Base-by-base conservation (phyloP, 2,113 vertebrate genomes). In the Spea multiplicata region DNA sequence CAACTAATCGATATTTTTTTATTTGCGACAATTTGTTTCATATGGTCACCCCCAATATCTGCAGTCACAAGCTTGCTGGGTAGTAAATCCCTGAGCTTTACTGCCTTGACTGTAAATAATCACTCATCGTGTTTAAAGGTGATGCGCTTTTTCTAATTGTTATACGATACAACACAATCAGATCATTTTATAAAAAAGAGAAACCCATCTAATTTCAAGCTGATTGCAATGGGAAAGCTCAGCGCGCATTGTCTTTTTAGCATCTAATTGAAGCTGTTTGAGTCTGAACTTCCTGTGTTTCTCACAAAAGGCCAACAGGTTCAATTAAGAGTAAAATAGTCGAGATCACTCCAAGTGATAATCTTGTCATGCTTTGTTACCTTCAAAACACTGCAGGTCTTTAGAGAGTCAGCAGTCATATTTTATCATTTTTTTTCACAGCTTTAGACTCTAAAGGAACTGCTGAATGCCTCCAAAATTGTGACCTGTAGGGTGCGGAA, bases 321-420 rank as follows among this genome's bases (percentile, higher is more conserved):
- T 73, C 69, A 79, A 72, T 79, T 79, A 73, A 53, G 59, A 52
- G 49, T 55, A 73, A 79, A 73, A 66, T 72, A 52, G 70, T 79
- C 66, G 49, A 73, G 48, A 45, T 66, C 48, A 66, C 70, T 66
- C n/a, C 9, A 47, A 64, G 69, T 66, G 49, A 73, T 73, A 57
- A 49, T 71, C 8, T 17, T 62, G 70, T 79, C 70, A 66, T 79
- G 76, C 48, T 79, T 79, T 79, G 70, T 72, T 73, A 79, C 76
- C 76, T 79, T 71, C 61, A 66, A 66, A 66, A 79, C 76, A 73
- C 76, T 16, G 61, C 76, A 71, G 53, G 55, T 71, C 76, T 64
- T 55, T 47, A 14, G 61, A 66, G 64, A 79, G 68, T 57, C 76
- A 72, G 76, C 14, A n/a, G 17, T 55, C 64, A 9, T 59, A 44